These are phyloP conservation scores for Pseudochirops cupreus DNA, from an alignment of 2,797 vertebrate genomes.

Conservation along the genomic window DNA sequence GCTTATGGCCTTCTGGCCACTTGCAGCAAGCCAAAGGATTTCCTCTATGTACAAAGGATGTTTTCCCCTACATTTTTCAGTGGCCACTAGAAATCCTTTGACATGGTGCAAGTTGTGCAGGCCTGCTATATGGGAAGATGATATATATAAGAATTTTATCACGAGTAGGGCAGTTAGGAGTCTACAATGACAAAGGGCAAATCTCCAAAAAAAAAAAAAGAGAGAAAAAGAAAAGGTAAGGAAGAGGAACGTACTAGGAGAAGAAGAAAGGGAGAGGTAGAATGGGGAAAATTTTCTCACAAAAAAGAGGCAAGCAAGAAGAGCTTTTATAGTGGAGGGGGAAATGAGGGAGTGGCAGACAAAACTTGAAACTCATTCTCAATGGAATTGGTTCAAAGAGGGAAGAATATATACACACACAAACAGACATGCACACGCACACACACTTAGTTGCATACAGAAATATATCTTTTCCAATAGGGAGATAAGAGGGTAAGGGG, in stretches of 20 bases:
- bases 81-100: too few relatives aligned
- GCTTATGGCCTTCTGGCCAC: too few relatives aligned
- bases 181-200: background rate
- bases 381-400: background rate
- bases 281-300: background rate
- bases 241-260: background rate
- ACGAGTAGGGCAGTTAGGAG: background rate
- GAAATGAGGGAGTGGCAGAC: background rate
- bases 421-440: too few relatives aligned
- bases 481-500: background rate
- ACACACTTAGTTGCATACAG: background rate
- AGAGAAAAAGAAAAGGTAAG: background rate
- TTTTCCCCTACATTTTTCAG: too few relatives aligned
- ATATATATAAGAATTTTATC: background rate
- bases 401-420: background rate
- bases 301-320: background rate
- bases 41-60: too few relatives aligned
- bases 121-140: background rate
- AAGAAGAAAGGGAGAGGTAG: background rate
- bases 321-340: background rate
- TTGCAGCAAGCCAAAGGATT: too few relatives aligned
- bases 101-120: too few relatives aligned
- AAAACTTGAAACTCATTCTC: background rate
- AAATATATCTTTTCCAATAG: background rate
- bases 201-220: background rate